These are phyloP conservation scores for Variabilichromis moorii DNA, from an alignment of 2,113 vertebrate genomes.

Conservation along the genomic window DNA sequence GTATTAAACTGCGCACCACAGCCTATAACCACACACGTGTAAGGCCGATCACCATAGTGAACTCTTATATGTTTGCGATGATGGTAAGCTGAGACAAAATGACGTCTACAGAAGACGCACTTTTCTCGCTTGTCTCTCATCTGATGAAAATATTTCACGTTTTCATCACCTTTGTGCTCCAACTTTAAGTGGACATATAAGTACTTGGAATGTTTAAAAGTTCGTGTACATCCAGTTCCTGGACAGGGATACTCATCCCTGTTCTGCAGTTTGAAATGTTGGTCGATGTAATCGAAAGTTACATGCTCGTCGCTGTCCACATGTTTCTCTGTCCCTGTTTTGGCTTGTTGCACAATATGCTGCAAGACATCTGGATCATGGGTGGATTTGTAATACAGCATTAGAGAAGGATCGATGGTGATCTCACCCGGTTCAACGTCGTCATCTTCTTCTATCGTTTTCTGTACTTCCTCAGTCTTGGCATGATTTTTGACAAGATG, in stretches of 20 bases:
- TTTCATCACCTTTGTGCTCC: conserved; percentile 85
- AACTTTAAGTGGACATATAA: conserved; percentile 90
- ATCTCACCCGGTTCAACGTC: conserved; percentile 69
- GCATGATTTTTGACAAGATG: conserved; percentile 63
- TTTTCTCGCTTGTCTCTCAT: conserved; percentile 92
- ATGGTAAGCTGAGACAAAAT: conserved; percentile 89
- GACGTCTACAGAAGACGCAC: conserved; percentile 87
- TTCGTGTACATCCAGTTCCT: conserved; percentile 81
- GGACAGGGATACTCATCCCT: conserved; percentile 91
- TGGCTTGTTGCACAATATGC: conserved; percentile 65
- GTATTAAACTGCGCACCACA: conserved; percentile 83
- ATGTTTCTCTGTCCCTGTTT: conserved; percentile 43
- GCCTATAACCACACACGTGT: conserved; percentile 83
- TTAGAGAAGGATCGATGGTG: conserved; percentile 58
- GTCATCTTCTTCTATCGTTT: conserved; percentile 46
- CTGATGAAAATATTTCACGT: conserved; percentile 86
- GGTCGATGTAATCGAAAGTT: conserved; percentile 81
- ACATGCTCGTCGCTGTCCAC: conserved; percentile 72
- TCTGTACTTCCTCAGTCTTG: conserved; percentile 53
- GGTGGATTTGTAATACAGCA: conserved; percentile 73
- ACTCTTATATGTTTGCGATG: conserved; percentile 81
- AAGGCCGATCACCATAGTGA: conserved; percentile 83
- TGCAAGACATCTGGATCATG: conserved; percentile 70
- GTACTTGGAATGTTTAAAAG: conserved; percentile 95
- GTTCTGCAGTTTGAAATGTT: conserved; percentile 83